A percentile compares a stretch with the other conserved stretches of the same genome.
These are phyloP conservation scores for Karalla daura DNA, from an alignment of 2,797 vertebrate species.

Conservation along the genomic window DNA sequence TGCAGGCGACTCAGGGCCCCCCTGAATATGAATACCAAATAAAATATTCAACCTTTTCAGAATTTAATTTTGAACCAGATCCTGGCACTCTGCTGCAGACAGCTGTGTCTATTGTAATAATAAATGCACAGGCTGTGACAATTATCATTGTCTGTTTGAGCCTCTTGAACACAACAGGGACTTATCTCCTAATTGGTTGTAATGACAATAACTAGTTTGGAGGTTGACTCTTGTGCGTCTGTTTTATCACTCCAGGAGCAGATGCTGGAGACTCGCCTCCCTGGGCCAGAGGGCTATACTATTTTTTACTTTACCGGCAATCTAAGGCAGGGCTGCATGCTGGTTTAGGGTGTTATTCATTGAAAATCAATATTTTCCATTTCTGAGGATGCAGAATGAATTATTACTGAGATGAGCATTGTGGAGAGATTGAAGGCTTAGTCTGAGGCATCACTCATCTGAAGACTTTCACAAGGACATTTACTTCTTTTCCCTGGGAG, in stretches of 20 bases:
- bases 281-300: slow-evolving; percentile 7
- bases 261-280: slow-evolving; percentile 28
- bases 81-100: slow-evolving; percentile 43
- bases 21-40: slow-evolving; percentile 28
- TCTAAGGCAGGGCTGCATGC: slow-evolving; percentile 45
- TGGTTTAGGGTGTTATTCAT: slow-evolving; percentile 75
- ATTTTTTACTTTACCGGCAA: slow-evolving; percentile 48
- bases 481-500: slow-evolving; percentile 59
- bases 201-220: slow-evolving; percentile 52
- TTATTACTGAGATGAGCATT: slow-evolving; percentile 78
- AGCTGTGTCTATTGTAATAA: slow-evolving; percentile 53
- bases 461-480: slow-evolving; percentile 77
- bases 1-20: slow-evolving; percentile 10
- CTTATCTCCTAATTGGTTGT: slow-evolving; percentile 67
- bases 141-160: slow-evolving; percentile 63
- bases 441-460: slow-evolving; percentile 70
- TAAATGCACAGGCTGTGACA: slow-evolving; percentile 46
- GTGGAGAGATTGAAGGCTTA: slow-evolving; percentile 76
- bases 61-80: slow-evolving; percentile 37
- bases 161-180: slow-evolving; percentile 51
- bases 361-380: slow-evolving; percentile 84
- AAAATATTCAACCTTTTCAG: slow-evolving; percentile 44
- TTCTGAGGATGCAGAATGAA: slow-evolving; percentile 80
- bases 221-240: slow-evolving; percentile 18
- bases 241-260: slow-evolving; percentile 39